These are phyloP conservation scores for Adoxophyes honmai DNA, from an alignment of 1,140 invertebrate species.

Conservation along the genomic window DNA sequence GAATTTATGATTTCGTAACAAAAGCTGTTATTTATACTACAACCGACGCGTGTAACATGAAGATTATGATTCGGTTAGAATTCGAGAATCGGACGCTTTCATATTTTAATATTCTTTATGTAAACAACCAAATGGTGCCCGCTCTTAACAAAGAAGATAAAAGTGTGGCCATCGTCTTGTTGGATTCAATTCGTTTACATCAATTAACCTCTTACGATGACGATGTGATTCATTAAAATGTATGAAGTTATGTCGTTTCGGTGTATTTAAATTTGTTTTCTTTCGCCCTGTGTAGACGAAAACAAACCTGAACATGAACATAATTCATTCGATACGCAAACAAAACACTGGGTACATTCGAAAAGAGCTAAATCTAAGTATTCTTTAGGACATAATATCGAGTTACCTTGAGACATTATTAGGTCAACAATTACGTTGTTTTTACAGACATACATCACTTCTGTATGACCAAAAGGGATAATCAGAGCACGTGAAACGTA, in stretches of 20 bases:
- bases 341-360: too few species aligned
- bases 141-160: conserved; percentile 25
- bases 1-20: conserved; percentile 23
- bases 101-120: conserved; percentile 13
- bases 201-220: conserved; percentile 22
- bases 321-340: too few species aligned
- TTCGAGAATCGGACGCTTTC: neutral
- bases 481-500: too few species aligned
- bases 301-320: too few species aligned
- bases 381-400: too few species aligned
- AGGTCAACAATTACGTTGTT: too few species aligned
- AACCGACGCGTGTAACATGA: conserved; percentile 23
- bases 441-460: too few species aligned
- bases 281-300: too few species aligned
- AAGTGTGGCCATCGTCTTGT: conserved; percentile 22
- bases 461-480: too few species aligned
- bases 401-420: too few species aligned
- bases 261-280: conserved; percentile 7
- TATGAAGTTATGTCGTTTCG: conserved; percentile 29
- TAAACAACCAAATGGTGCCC: neutral
- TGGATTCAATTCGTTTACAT: conserved; percentile 26
- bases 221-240: conserved; percentile 28
- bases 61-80: neutral
- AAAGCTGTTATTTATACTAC: conserved; percentile 24
- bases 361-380: too few species aligned